Conservation (phyloP, 2,888 invertebrate species). For the Acanthopleura granulata region DNA sequence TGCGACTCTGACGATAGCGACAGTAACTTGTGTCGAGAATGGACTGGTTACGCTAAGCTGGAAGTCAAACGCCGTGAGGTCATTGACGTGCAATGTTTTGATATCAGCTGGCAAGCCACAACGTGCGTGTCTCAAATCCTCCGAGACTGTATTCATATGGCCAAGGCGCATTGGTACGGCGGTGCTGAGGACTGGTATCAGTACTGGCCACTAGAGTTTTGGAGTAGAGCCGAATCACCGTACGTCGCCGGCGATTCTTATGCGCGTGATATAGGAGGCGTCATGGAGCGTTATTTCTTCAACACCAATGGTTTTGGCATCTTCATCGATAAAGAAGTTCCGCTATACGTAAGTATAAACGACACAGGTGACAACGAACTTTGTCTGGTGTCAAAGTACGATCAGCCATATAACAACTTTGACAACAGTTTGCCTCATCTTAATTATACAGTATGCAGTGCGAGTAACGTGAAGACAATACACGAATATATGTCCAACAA, state of each 20-base stretch:
- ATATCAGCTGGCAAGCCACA: slow-evolving; percentile 41
- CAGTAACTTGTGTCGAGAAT: slow-evolving; percentile 26
- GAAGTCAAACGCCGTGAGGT: slow-evolving; percentile 19
- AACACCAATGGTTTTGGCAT: slow-evolving; percentile 80
- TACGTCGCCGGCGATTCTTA: slow-evolving; percentile 56
- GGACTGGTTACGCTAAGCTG: slow-evolving; percentile 25
- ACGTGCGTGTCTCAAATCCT: slow-evolving; percentile 40
- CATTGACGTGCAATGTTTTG: slow-evolving; percentile 36
- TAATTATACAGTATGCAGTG: slow-evolving; percentile 42
- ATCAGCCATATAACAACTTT: slow-evolving; percentile 49
- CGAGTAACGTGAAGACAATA: slow-evolving; percentile 36
- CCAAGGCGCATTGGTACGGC: slow-evolving; percentile 79
- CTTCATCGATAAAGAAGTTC: slow-evolving; percentile 76
- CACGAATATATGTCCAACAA: slow-evolving; percentile 72
- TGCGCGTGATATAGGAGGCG: slow-evolving; percentile 62
- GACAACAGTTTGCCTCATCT: slow-evolving; percentile 33
- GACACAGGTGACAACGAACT: slow-evolving; percentile 70
- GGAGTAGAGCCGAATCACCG: slow-evolving; percentile 43
- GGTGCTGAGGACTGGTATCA: slow-evolving; percentile 85
- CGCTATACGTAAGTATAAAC: slow-evolving; percentile 84
- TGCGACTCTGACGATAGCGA: neutral
- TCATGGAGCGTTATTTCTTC: slow-evolving; percentile 73
- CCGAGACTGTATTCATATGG: slow-evolving; percentile 46
- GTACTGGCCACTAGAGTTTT: slow-evolving; percentile 85
- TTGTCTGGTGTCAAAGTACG: slow-evolving; percentile 23